These are phyloP conservation scores for Notodonta dromedarius DNA, from an alignment of 2,888 invertebrate genomes.

Conservation along the genomic window DNA sequence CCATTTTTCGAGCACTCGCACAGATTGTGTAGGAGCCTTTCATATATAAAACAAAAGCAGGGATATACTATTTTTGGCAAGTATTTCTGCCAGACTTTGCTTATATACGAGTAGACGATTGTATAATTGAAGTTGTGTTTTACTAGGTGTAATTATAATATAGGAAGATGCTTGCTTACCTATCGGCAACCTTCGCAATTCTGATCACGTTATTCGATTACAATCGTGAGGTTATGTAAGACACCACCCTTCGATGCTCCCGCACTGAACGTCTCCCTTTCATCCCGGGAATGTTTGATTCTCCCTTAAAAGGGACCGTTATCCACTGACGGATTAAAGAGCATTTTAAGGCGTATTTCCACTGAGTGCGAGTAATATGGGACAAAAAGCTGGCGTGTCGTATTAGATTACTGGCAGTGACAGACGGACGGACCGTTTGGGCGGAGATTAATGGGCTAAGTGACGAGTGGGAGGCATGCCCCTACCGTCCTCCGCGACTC, in stretches of 20 bases:
- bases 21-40: conserved; percentile 37
- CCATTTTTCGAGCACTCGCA: conserved; percentile 42
- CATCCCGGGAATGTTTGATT: conserved; percentile 61
- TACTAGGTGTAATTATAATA: neutral
- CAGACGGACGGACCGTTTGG: conserved; percentile 76
- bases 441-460: conserved; percentile 81
- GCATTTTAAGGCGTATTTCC: conserved; percentile 72
- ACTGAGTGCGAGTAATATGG: conserved; percentile 73
- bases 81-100: no score
- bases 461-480: conserved; percentile 76
- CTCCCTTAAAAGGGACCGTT: conserved; percentile 61
- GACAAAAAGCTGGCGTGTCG: conserved; percentile 82
- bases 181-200: conserved; percentile 16
- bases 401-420: conserved; percentile 82
- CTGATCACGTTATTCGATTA: conserved; percentile 19
- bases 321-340: conserved; percentile 70
- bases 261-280: conserved; percentile 49
- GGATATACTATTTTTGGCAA: neutral
- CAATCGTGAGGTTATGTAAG: conserved; percentile 32
- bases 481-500: conserved; percentile 52
- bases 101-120: no score
- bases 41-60: conserved; percentile 41
- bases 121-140: neutral
- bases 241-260: conserved; percentile 27
- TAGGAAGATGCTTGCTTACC: conserved; percentile 17